A percentile compares a stretch with the other conserved stretches of the same genome.
Evolutionary conservation across 2,888 invertebrate species (phyloP).

Genomic region (Leptopterna dolabrata): DNA sequence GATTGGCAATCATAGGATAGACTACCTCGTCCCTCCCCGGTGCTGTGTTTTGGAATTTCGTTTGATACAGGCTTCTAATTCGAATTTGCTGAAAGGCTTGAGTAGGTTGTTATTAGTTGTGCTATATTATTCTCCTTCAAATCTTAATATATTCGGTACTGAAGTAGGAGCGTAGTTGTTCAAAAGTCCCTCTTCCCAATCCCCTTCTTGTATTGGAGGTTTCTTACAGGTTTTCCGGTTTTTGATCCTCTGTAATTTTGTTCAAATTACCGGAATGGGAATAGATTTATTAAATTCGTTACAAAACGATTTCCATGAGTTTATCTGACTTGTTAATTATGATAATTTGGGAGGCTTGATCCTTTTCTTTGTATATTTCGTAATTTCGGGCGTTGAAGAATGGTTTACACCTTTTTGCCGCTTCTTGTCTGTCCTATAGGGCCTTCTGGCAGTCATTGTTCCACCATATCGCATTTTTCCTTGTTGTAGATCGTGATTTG

Average conservation of each 20-base stretch:
- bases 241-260: too few species aligned
- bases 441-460: not conserved
- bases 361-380: too few species aligned
- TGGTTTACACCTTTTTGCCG: not conserved
- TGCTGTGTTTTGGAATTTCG: not conserved
- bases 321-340: not conserved
- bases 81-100: too few species aligned
- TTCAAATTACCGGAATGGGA: not conserved
- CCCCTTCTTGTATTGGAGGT: not conserved
- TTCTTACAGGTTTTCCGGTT: not conserved
- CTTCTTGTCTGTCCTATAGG: not conserved
- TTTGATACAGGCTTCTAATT: not conserved
- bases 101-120: not conserved
- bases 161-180: too few species aligned
- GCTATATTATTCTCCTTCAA: not conserved
- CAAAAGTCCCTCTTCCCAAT: not conserved
- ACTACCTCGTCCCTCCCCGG: not conserved
- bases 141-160: too few species aligned
- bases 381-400: not conserved
- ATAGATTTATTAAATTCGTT: not conserved
- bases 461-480: not conserved
- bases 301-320: not conserved
- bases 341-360: not conserved
- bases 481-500: too few species aligned
- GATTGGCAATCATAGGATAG: not conserved